Evolutionary conservation across 2,888 invertebrate species (phyloP), one percentile per base, ranked within the genome.

Genomic region (Callyntrura sp.): DNA sequence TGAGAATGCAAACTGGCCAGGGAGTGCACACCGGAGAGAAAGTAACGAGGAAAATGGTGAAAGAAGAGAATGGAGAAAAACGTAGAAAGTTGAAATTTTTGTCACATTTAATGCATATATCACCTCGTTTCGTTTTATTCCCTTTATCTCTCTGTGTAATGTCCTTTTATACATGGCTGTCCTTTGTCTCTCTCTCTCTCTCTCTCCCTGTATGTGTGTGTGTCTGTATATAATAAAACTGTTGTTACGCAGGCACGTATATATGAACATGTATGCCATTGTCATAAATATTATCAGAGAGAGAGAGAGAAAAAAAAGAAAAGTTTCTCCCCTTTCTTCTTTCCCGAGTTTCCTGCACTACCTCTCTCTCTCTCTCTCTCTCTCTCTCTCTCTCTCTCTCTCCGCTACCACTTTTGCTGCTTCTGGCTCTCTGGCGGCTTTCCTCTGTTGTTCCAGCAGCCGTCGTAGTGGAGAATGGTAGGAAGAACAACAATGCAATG

Each of bases 91-190:
- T 84, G 79, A 85, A 90, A 90, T 90, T 90, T 90, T 90, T 90
- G 90, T 90, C 90, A 90, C 90, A 90, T 85, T 90, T 85, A 90
- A 81, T 90, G 90, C 90, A 90, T 90, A 90, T 81, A 90, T 90
- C 90, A 85, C 82, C 89, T 81, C 88, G 62, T 85, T 62, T 23
- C 8, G 73, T 82, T 85, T 68, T 88, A 78, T 84, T 88, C 70
- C 65, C 79, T 85, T 14, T 76, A 23, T 76, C 76, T 35, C 23
- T 8, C n/a, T 62, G 25, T 62, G 9, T 62, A 55, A 62, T 62
- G 62, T 35, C 79, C n/a, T 17, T 60, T 79, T 17, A 57, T 62
- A 73, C 65, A 6, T 35, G 3, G 35, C 3, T 35, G 35, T 35
- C 35, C 35, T 35, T 35, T 35, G 35, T 35, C 35, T 35, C 35